These are phyloP conservation scores for Brachionus sp. DNA, from an alignment of 1,140 invertebrate genomes.

Conservation along the genomic window DNA sequence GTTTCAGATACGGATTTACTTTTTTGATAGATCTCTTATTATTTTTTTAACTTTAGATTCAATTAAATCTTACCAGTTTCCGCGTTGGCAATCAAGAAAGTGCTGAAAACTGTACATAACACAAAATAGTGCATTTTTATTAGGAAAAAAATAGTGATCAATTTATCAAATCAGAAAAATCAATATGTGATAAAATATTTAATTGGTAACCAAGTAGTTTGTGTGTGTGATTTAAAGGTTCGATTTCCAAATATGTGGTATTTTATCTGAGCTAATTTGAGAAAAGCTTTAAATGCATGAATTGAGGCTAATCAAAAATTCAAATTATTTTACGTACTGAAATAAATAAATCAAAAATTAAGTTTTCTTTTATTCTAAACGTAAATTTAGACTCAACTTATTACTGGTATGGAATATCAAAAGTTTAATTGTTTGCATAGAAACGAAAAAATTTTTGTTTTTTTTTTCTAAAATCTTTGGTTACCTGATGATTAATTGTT, in stretches of 20 bases:
- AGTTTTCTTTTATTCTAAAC: not conserved
- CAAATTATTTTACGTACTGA: not conserved
- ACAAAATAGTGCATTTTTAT: not conserved
- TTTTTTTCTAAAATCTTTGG: not conserved
- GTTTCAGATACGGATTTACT: constrained; percentile 5
- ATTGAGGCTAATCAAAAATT: not conserved
- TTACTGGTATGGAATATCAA: not conserved
- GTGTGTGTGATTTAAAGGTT: not conserved
- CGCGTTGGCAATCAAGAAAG: not conserved
- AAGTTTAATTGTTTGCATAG: constrained; percentile 23
- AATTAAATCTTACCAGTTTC: not conserved
- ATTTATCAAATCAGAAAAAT: not conserved
- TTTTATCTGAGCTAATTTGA: not conserved
- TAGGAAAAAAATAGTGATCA: no score
- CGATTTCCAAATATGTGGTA: not conserved
- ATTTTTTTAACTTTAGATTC: not conserved
- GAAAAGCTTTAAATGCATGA: not conserved
- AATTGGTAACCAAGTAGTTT: not conserved
- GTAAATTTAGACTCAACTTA: not conserved
- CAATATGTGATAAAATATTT: not conserved
- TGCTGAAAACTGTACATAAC: not conserved
- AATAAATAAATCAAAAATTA: not conserved
- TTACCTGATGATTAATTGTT: not conserved
- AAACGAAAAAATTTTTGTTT: not conserved
- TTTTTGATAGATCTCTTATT: not conserved